Base-by-base conservation (phyloP, 2,888 invertebrate genomes). In the Drosophila merina region DNA sequence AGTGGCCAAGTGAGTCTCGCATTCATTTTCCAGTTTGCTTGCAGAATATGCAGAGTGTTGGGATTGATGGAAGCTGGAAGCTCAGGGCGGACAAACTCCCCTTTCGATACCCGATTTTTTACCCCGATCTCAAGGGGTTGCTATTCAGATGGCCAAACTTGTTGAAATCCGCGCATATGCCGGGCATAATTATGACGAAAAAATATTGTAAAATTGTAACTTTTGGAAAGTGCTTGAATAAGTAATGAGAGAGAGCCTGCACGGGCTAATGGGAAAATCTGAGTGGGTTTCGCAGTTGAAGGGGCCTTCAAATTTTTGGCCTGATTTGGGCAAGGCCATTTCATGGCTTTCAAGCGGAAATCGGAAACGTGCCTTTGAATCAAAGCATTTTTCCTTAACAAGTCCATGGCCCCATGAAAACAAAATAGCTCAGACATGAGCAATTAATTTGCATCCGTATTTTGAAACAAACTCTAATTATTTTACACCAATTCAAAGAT, bases 141-240 rank as follows among this genome's bases (percentile, higher is more conserved):
- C 38, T 38, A 20, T 38, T 49, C 30, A 47, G 12, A 56, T 44
- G 62, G 74, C 52, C 71, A 70, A 83, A 79, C 69, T 73, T 72
- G 72, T 68, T 67, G 75, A 81, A 81, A 86, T 86, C 6, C 72
- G 68, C 72, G 80, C 81, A 83, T 81, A 81, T 81, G 86, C 77
- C 80, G 20, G 45, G 84, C 75, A 75, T 86, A 82, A 86, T 86
- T 83, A 80, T 58, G 67, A 38, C 70, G 68, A 51, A 64, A 57
- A 64, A 64, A 47, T 47, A 64, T 69, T 62, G 55, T 66, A 49
- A 48, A 72, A 57, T 69, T 68, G 86, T 72, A 83, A 83, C 84
- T 82, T 86, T 64, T 50, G 55, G 57, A 48, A 70, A 86, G 83
- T 73, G 73, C 74, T 73, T 86, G 54, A 79, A 83, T 86, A 77